Evolutionary conservation across 2,797 vertebrate genomes (phyloP), one percentile per base, ranked within the genome.

Genomic region (Chelon auratus): DNA sequence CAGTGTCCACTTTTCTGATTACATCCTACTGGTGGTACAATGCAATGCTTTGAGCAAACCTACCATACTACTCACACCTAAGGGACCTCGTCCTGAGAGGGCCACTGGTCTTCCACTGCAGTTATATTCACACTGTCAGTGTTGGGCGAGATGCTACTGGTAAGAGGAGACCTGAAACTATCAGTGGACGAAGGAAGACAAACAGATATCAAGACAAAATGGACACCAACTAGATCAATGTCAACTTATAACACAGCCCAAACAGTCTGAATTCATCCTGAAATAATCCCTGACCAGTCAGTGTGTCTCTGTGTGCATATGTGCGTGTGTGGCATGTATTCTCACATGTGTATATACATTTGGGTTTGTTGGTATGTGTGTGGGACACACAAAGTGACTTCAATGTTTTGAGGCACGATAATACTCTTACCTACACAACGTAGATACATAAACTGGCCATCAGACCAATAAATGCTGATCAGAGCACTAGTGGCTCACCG

Each of bases 351-450:
- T 87, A 72, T 85, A 62, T 79, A 83, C 82, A 85, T 87, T 85
- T 85, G 83, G 72, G 77, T 87, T 83, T 86, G 79, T 87, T 82
- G 75, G 81, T 79, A 68, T 79, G 77, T 83, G 81, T 85, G 83
- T 59, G 71, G 48, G 82, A 85, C 71, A 90, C 83, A 87, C 86
- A 91, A 91, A 85, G 91, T 88, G 86, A 91, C 89, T 91, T 92
- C 83, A 77, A 87, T 89, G 77, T 87, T 87, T 93, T 90, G 90
- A 94, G 93, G 93, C 92, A 94, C 92, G 90, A 76, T 87, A 88
- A 92, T 85, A 92, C 90, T 90, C 90, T 88, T 89, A 91, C 79
- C 86, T 79, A 90, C 87, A 86, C 77, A 91, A 87, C 68, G 69
- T 84, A 82, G 82, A 86, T 50, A 77, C 88, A 89, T 85, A 42